Evolutionary conservation across 1,140 invertebrate species (phyloP), one percentile per base, ranked within the genome.

Genomic region (Drosophila lacteicornis): DNA sequence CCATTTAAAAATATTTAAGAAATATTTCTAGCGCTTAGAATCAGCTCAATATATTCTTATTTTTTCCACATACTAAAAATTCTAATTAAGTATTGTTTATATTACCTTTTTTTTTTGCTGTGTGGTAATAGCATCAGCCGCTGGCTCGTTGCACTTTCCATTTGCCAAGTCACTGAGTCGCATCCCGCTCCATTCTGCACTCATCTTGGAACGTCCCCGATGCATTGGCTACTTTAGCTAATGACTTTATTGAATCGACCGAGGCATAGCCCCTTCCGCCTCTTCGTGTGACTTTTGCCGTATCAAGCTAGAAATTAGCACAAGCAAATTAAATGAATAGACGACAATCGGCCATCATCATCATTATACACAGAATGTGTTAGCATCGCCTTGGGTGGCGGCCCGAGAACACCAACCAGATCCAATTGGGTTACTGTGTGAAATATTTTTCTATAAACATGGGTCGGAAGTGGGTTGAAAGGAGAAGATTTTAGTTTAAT

Each of bases 171-270:
- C 84, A 88, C 49, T 80, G 84, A 77, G 74, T 74, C 71, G 84
- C 66, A 67, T 59, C 71, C 71, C 42, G 70, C 55, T 67, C 33
- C 45, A 63, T 59, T 46, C 53, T 40, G 30, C 45, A 46, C 40
- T 36, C 38, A 70, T 67, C 62, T 67, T 66, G 53, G 62, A 42
- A 15, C 57, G 66, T 82, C 75, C 82, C 75, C 68, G 46, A 74
- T 71, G 79, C 79, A 76, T 80, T 80, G 80, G 80, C 85, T 88
- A 90, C 85, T 88, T 88, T 84, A 78, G 80, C 84, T 88, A 88
- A 88, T 90, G 85, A 84, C 85, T 90, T 90, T 81, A 88, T 88
- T 88, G 84, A 81, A 90, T 84, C 84, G 82, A 76, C 75, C 69
- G 62, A 53, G 43, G 17, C 50, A 49, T 42, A 43, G 42, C 62